Percentiles rank a stretch among this genome's conserved stretches.
Conservation (phyloP, 2,113 vertebrate genomes). For the Stomatorhinus ivindoensis region DNA sequence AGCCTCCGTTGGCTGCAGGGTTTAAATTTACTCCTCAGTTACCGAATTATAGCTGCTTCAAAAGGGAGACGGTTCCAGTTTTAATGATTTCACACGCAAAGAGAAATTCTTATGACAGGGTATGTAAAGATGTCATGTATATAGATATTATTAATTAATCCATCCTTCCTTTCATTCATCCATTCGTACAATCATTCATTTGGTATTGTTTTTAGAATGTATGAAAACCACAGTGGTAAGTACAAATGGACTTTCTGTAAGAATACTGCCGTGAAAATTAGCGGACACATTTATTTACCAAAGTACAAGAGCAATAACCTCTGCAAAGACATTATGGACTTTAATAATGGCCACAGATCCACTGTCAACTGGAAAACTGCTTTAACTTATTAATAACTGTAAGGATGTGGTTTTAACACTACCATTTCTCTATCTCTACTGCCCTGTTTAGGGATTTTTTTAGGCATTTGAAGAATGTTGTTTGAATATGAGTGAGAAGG, state of each 20-base stretch:
- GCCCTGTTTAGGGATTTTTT: constrained; percentile 1
- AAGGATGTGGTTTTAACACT: not conserved
- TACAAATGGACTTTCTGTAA: not conserved
- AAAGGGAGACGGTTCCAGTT: not conserved
- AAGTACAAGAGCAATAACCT: not conserved
- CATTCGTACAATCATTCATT: not conserved
- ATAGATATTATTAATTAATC: not conserved
- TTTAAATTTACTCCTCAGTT: not conserved
- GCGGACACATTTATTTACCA: not conserved
- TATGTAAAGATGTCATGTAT: not conserved
- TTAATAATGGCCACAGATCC: not conserved
- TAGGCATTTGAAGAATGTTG: not conserved
- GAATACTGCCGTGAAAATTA: not conserved
- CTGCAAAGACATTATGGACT: not conserved
- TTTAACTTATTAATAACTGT: not conserved
- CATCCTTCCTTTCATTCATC: not conserved
- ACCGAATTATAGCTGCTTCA: not conserved
- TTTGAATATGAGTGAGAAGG: not conserved
- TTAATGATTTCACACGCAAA: not conserved
- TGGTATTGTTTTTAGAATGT: not conserved
- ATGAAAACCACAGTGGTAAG: not conserved
- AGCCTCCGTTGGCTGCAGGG: not conserved
- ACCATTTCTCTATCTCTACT: not conserved
- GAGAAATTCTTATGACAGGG: not conserved
- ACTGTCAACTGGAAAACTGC: not conserved